Evolutionary conservation across 2,888 invertebrate genomes (phyloP).

Genomic region (Oscheius sp.): DNA sequence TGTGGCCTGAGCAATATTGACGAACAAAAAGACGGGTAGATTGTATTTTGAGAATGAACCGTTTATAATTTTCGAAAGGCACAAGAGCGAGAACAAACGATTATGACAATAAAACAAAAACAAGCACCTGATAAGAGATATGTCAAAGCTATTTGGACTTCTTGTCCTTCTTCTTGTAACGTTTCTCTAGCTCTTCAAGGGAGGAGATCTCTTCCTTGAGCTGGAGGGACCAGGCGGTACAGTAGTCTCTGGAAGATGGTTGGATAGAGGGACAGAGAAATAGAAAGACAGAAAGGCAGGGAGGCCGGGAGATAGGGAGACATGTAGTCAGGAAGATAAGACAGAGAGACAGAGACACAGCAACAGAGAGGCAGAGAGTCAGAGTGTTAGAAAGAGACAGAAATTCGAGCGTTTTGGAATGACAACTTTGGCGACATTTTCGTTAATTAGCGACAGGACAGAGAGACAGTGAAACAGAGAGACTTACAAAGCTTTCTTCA

Average conservation of each 20-base stretch:
- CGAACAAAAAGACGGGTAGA: constrained; percentile 9
- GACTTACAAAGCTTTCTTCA: constrained; percentile 1
- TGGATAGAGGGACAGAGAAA: background rate
- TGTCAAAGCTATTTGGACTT: background rate
- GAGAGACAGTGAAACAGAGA: background rate
- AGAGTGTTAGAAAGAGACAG: too few relatives aligned
- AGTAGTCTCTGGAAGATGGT: background rate
- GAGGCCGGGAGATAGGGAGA: too few relatives aligned
- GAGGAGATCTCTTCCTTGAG: background rate
- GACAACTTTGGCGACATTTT: too few relatives aligned
- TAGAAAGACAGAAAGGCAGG: too few relatives aligned
- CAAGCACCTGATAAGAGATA: constrained; percentile 6
- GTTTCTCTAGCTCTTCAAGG: background rate
- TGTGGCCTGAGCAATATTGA: constrained; percentile 29
- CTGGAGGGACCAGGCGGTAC: background rate
- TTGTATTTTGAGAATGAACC: background rate
- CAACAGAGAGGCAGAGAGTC: too few relatives aligned
- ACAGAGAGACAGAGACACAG: too few relatives aligned
- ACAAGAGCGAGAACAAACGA: background rate
- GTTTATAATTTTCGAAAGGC: background rate
- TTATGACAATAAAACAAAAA: background rate
- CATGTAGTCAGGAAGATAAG: too few relatives aligned
- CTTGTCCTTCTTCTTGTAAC: constrained; percentile 25
- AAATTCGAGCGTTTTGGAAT: too few relatives aligned
- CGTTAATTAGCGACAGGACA: too few relatives aligned